Percentiles rank a stretch among this genome's conserved stretches.
Conservation (phyloP, 2,113 vertebrate species). For the Cryptomyrus ogoouensis region DNA sequence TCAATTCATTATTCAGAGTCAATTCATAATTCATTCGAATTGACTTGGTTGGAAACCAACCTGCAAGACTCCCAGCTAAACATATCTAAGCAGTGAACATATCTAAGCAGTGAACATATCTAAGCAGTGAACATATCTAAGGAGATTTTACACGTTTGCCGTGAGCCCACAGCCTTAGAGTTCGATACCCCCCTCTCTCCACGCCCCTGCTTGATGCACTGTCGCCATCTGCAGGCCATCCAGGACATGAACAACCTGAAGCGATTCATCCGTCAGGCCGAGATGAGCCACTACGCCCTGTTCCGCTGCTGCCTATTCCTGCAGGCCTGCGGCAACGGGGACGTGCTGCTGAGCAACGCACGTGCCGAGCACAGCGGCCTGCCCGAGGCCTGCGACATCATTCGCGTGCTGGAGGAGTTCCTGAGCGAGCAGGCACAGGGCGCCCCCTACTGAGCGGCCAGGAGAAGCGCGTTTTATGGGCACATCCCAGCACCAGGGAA, state of each 20-base stretch:
- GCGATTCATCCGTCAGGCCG: conserved; percentile 89
- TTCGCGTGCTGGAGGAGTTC: conserved; percentile 87
- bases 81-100: neutral
- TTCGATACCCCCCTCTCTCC: neutral
- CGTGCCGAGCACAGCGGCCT: conserved; percentile 83
- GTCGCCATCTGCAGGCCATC: conserved; percentile 70
- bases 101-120: too few relatives aligned
- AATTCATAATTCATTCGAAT: neutral
- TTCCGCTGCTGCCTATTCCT: conserved; percentile 91
- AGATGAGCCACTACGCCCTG: conserved; percentile 91
- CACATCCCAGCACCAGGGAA: neutral
- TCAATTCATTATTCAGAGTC: neutral
- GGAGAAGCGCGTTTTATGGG: neutral
- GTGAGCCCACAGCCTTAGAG: neutral
- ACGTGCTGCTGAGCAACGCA: conserved; percentile 83
- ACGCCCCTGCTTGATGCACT: neutral
- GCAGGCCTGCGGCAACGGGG: conserved; percentile 85
- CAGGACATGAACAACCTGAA: conserved; percentile 98
- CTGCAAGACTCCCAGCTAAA: neutral
- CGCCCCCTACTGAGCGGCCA: conserved; percentile 13
- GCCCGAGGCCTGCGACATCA: conserved; percentile 84
- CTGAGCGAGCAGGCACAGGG: conserved; percentile 62
- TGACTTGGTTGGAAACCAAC: neutral
- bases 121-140: neutral
- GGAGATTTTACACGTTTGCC: neutral